Evolutionary conservation across 2,888 invertebrate species (phyloP).

Genomic region (Byasa hedistus): DNA sequence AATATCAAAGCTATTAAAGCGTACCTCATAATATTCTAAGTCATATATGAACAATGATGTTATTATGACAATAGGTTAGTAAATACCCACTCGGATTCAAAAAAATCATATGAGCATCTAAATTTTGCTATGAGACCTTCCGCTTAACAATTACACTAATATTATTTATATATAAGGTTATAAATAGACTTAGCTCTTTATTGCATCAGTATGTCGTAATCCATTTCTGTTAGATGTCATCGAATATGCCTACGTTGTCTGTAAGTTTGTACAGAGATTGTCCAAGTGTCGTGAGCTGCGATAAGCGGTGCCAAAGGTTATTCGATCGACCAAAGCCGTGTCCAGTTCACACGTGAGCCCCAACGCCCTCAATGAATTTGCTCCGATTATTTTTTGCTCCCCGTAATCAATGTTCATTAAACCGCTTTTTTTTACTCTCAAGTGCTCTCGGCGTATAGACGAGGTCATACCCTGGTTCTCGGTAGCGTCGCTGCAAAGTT

Average conservation of each 20-base stretch:
- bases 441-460: slow-evolving; percentile 40
- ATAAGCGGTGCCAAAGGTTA: slow-evolving; percentile 31
- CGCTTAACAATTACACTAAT: too few relatives aligned
- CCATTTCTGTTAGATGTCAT: neutral
- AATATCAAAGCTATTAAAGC: too few relatives aligned
- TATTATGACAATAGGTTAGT: too few relatives aligned
- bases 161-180: too few relatives aligned
- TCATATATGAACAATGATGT: too few relatives aligned
- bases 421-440: slow-evolving; percentile 42
- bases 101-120: too few relatives aligned
- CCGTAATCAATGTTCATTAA: slow-evolving; percentile 46
- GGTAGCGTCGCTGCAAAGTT: slow-evolving; percentile 34
- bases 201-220: neutral
- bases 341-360: slow-evolving; percentile 33
- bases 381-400: slow-evolving; percentile 43
- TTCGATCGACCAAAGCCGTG: slow-evolving; percentile 29
- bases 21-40: too few relatives aligned
- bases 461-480: slow-evolving; percentile 46
- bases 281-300: slow-evolving; percentile 1
- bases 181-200: neutral
- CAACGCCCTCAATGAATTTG: slow-evolving; percentile 38
- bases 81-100: too few relatives aligned
- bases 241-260: neutral
- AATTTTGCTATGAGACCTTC: too few relatives aligned
- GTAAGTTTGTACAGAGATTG: slow-evolving; percentile 1